Conservation (phyloP, 2,888 invertebrate species). For the Abscondita cerata region DNA sequence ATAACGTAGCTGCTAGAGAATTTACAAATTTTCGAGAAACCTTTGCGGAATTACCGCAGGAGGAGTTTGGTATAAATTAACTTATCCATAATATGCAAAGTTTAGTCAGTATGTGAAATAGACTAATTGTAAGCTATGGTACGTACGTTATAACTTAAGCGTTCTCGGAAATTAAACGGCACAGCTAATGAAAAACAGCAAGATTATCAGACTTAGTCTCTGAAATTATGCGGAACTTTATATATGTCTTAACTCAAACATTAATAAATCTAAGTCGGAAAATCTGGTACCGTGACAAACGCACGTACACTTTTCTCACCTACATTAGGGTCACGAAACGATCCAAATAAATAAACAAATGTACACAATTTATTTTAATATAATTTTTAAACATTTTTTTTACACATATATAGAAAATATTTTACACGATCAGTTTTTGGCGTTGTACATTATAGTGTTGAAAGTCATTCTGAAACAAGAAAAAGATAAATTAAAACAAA, state of each 20-base stretch:
- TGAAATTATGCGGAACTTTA: constrained; percentile 1
- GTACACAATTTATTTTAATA: constrained; percentile 32
- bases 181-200: constrained; percentile 20
- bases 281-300: neutral
- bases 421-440: constrained; percentile 30
- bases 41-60: constrained; percentile 19
- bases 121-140: constrained; percentile 20
- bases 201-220: constrained; percentile 2
- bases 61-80: constrained; percentile 21
- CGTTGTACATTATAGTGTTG: constrained; percentile 22
- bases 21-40: constrained; percentile 15
- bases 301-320: neutral
- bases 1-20: constrained; percentile 15
- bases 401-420: constrained; percentile 33
- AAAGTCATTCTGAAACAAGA: constrained; percentile 20
- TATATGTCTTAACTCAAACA: neutral
- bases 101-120: constrained; percentile 22
- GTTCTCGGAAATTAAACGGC: constrained; percentile 21
- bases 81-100: constrained; percentile 23
- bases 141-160: constrained; percentile 17
- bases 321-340: neutral
- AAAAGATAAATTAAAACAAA: constrained; percentile 5
- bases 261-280: constrained; percentile 1
- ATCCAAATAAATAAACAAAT: constrained; percentile 21
- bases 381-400: constrained; percentile 29